These are phyloP conservation scores for Andrena flavipes DNA, from an alignment of 2,888 invertebrate genomes.

Conservation along the genomic window DNA sequence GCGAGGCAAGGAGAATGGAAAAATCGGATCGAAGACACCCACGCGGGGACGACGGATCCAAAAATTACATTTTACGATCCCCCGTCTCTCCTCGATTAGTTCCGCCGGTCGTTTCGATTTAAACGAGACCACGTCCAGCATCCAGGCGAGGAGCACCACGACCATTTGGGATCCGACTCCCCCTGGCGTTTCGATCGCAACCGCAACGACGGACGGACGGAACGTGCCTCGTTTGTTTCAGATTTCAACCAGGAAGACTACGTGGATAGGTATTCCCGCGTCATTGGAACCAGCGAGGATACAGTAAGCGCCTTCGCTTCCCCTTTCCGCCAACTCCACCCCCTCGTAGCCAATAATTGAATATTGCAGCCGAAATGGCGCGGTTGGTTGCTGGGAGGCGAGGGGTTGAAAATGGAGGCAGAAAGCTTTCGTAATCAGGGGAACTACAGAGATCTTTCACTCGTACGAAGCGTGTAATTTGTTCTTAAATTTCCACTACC, in stretches of 20 bases:
- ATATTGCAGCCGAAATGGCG: not conserved
- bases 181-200: slow-evolving; percentile 27
- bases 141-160: slow-evolving; percentile 13
- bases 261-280: slow-evolving; percentile 8
- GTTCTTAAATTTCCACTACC: not conserved
- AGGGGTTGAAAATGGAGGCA: not conserved
- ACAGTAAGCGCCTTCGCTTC: too few species aligned
- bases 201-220: slow-evolving; percentile 19
- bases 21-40: not conserved
- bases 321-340: not conserved
- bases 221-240: slow-evolving; percentile 70
- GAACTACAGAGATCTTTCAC: not conserved
- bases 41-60: not conserved
- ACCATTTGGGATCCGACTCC: slow-evolving; percentile 21
- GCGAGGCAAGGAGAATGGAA: not conserved
- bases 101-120: slow-evolving; percentile 41
- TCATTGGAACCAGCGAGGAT: too few species aligned
- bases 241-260: slow-evolving; percentile 55
- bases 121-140: slow-evolving; percentile 32
- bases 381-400: too few species aligned
- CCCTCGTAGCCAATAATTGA: not conserved
- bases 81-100: slow-evolving; percentile 31
- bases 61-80: slow-evolving; percentile 19
- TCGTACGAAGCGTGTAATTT: not conserved
- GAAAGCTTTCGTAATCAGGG: not conserved